Conservation (phyloP, 2,113 vertebrate genomes). For the Otocyon megalotis region DNA sequence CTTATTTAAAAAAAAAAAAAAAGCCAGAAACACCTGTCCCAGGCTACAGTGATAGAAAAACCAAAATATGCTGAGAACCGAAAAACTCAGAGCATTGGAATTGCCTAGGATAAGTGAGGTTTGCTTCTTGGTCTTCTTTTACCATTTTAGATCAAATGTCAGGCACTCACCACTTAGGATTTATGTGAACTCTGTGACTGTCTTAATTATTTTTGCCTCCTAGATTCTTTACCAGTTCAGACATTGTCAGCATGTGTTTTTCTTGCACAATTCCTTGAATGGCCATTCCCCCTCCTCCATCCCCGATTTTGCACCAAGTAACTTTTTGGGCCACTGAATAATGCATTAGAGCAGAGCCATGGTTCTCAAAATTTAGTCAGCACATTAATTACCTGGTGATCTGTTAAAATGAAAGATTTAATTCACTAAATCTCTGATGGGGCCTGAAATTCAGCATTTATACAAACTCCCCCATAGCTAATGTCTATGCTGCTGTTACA, state of each 20-base stretch:
- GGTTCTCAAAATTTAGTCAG: not conserved
- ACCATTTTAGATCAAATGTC: not conserved
- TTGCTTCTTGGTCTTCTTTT: not conserved
- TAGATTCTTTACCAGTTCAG: not conserved
- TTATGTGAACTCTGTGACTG: not conserved
- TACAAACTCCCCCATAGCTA: not conserved
- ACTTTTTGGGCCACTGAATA: not conserved
- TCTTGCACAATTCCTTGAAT: not conserved
- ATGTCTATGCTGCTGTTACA: not conserved
- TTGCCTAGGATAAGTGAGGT: not conserved
- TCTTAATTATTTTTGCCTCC: not conserved
- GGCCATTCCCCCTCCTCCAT: not conserved
- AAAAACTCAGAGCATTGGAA: not conserved
- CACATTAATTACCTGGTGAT: not conserved
- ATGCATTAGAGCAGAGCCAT: not conserved
- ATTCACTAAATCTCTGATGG: too few species aligned
- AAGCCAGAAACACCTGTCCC: not conserved
- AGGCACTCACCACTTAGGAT: not conserved
- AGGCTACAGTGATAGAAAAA: not conserved
- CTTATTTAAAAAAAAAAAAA: not conserved
- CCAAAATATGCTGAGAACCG: not conserved
- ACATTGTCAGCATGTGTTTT: too few species aligned
- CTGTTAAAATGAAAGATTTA: not conserved
- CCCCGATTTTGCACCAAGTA: not conserved
- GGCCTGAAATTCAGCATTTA: not conserved